Percentiles rank a stretch among this genome's conserved stretches.
These are phyloP conservation scores for Selenia dentaria DNA, from an alignment of 2,888 invertebrate species.

Conservation along the genomic window DNA sequence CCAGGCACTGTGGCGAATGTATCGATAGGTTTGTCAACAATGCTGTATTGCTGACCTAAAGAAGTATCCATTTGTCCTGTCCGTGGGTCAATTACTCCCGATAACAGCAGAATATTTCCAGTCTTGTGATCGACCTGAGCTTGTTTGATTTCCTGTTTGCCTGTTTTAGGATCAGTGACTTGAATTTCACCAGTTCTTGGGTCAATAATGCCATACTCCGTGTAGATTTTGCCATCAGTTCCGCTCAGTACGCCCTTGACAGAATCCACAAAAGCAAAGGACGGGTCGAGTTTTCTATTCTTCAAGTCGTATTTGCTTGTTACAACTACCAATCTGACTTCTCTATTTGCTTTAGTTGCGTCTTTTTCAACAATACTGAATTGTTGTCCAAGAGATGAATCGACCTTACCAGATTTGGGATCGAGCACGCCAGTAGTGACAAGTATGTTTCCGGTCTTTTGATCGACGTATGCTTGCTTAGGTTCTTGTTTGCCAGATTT, in stretches of 20 bases:
- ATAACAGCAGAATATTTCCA: conserved; percentile 77
- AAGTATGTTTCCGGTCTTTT: conserved; percentile 88
- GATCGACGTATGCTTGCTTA: conserved; percentile 88
- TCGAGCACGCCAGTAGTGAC: conserved; percentile 86
- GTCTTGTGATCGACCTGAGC: conserved; percentile 80
- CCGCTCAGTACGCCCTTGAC: conserved; percentile 78
- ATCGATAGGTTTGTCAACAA: conserved; percentile 84
- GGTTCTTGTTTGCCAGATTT: conserved; percentile 87
- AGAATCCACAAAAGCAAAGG: conserved; percentile 78
- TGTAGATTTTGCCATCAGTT: conserved; percentile 86
- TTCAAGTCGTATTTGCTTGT: conserved; percentile 86
- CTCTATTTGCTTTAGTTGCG: conserved; percentile 86
- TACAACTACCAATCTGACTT: conserved; percentile 84
- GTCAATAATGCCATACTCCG: conserved; percentile 86
- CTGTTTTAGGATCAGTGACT: conserved; percentile 70
- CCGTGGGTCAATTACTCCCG: conserved; percentile 84
- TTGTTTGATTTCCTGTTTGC: conserved; percentile 69
- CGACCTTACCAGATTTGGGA: conserved; percentile 87
- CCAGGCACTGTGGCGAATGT: conserved; percentile 67
- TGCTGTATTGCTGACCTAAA: conserved; percentile 85
- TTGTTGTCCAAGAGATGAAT: conserved; percentile 87
- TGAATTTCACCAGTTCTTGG: conserved; percentile 84
- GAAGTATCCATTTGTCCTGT: conserved; percentile 83
- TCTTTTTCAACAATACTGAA: conserved; percentile 87
- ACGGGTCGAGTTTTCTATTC: conserved; percentile 75